Base-by-base conservation (phyloP, 2,888 invertebrate species). In the Dynastes grantii region DNA sequence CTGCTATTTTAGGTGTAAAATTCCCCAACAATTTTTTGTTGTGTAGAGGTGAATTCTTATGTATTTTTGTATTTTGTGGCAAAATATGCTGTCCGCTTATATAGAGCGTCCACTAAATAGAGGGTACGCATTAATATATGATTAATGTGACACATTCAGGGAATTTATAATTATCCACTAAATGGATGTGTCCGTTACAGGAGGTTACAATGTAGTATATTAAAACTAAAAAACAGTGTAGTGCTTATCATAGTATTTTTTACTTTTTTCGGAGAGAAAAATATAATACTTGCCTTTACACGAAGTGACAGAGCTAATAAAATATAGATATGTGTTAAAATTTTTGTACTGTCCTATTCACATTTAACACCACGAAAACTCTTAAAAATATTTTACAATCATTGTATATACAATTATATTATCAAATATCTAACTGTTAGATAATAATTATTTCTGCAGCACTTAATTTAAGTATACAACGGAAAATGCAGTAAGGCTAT, bases 401-500 rank as follows among this genome's bases (percentile, higher is more conserved):
- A 51, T 70, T 70, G 70, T 70, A 70, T 51, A 70, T 70, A 70
- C 70, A 70, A 55, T 70, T 22, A 65, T 22, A 4, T 22, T 11
- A 45, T 45, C 40, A 40, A 16, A 6, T 76, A 76, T 76, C 76
- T 76, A 76, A 67, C 45, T 76, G 40, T 76, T 76, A 76, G 76
- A 76, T 76, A 76, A 76, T 76, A 76, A 65, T 27, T 58, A 61
- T 45, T 63, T 53, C 49, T 75, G 58, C 27, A 49, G 37, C 70
- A 61, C 63, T 77, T 71, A 63, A 73, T 51, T 55, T 77, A 70
- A 55, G 40, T 45, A 27, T 29, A 27, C 27, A 32, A 27, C 4
- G 4, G 9, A 45, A 68, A 75, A 45, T 5, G 61, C 40, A 45
- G 63, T 61, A 40, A 27, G 80, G 80, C 84, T 78, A 51, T 77